Evolutionary conservation across 2,888 invertebrate genomes (phyloP), one percentile per base, ranked within the genome.

Genomic region (Drosophila limbata): DNA sequence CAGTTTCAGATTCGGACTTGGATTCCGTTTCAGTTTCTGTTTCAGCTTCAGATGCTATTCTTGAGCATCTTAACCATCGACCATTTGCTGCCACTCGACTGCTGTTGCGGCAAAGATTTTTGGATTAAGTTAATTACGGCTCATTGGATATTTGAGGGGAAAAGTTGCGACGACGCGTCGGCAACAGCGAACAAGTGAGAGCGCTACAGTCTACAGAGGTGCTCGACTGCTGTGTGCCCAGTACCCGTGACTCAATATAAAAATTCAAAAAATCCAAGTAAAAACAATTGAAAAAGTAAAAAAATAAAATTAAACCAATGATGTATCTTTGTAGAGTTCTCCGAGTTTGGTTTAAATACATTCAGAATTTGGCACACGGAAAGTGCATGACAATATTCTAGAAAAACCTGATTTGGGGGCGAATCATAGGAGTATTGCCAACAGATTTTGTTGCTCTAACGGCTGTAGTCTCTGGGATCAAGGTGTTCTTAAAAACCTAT

Each of bases 71-170:
- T 51, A 55, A 33, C 19, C 52, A 66, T 59, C 78, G 53, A 44
- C 67, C 53, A 76, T 60, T 56, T 61, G 39, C 44, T 44, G 56
- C 61, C 48, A 75, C 51, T 21, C 47, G 44, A 53, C 39, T 50
- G 77, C 77, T 56, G 69, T 50, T 65, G 65, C 72, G 72, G 89
- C 84, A 82, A 90, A 90, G 91, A 90, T 91, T 90, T 87, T 88
- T 82, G 89, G 89, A 91, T 91, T 90, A 90, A 91, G 87, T 90
- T 90, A 90, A 90, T 90, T 90, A 90, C 87, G 81, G 78, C 90
- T 90, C 90, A 90, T 91, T 87, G 90, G 85, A 56, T 81, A 84
- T 83, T 76, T 73, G 66, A 44, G 52, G 53, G 47, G 40, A 39
- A 57, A 77, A 77, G 44, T 71, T 66, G 65, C 50, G 53, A 25